Conservation (phyloP, 1,140 invertebrate species). For the Yoshiicerus persimilis region DNA sequence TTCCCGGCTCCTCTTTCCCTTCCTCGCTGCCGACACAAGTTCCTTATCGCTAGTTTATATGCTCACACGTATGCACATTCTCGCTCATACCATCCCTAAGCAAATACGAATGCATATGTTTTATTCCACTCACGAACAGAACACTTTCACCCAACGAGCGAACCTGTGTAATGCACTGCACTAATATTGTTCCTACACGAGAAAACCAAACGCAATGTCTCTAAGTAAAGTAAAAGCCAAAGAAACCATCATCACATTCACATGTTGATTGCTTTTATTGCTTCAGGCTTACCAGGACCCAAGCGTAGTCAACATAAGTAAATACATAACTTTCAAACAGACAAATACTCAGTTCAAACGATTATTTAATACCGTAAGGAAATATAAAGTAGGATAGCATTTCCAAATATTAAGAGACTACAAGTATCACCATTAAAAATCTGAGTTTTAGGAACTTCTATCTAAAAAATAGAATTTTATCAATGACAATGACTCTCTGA, state of each 20-base stretch:
- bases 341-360: background rate
- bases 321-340: background rate
- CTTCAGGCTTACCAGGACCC: background rate
- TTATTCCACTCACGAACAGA: background rate
- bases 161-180: background rate
- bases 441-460: no score
- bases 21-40: background rate
- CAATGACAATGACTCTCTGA: no score
- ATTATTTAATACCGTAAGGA: no score
- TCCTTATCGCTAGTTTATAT: background rate
- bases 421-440: no score
- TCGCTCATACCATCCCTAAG: background rate
- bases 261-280: slow-evolving; percentile 14
- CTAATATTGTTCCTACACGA: background rate
- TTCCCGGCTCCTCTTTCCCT: background rate
- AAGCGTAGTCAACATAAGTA: background rate
- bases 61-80: background rate
- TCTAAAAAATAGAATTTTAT: no score
- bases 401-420: no score
- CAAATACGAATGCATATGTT: background rate
- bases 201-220: background rate
- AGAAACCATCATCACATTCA: slow-evolving; percentile 11
- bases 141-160: background rate
- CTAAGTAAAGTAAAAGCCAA: background rate
- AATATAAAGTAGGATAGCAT: no score